Base-by-base conservation (phyloP, 2,888 invertebrate species). In the Drosophila dives region DNA sequence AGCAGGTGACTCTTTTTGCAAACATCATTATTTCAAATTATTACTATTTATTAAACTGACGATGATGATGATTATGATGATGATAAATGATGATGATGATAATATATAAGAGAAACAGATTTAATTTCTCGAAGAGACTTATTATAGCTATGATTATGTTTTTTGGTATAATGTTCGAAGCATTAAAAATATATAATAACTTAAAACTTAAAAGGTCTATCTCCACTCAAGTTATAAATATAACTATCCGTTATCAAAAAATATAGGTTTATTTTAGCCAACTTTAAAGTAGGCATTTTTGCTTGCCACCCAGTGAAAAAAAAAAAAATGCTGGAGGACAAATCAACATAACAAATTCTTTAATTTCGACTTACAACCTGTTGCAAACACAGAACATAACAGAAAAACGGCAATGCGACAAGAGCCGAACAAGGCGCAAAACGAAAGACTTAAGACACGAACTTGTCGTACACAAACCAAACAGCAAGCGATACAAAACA, bases 361-460 rank as follows among this genome's bases (percentile, higher is more conserved):
- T 80, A 86, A 86, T 77, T 86, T 74, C 82, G 64, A 77, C 74
- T 77, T 85, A 89, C 86, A 87, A 87, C 86, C 89, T 89, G 89
- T 81, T 89, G 80, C 75, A 81, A 67, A 49, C 49, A 60, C 65
- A 51, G 56, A 73, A 71, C 72, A 80, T 45, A 67, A 62, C 67
- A 72, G 67, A 72, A 64, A 75, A 83, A 74, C 73, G 56, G 64
- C 64, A 78, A 59, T 67, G 73, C 60, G 73, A 76, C 84, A 87
- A 87, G 62, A 61, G 50, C 56, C 53, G 60, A 67, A 77, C 81
- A 81, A 76, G 80, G 80, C 80, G 76, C 85, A 87, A 85, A 89
- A 81, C 87, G 82, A 91, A 90, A 91, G 92, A 91, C 90, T 91
- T 81, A 75, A 80, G 91, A 87, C 91, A 91, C 91, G 91, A 91